Conservation (phyloP, 2,797 vertebrate species). For the Oreonectes daqikongensis region DNA sequence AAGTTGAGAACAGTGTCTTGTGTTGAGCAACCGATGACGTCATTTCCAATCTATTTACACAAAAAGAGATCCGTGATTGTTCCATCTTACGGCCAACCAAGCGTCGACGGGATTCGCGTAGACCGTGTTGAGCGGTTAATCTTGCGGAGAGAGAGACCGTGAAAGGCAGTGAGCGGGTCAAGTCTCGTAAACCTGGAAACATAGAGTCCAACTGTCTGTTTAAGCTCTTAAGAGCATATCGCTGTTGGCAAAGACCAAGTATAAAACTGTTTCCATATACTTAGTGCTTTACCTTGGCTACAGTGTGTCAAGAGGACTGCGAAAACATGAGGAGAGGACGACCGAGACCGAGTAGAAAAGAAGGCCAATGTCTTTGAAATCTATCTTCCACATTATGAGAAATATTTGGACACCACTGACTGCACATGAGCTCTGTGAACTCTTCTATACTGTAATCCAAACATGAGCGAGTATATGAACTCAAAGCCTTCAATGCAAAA, state of each 20-base stretch:
- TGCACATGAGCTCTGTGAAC: neutral
- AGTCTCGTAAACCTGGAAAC: conserved; percentile 39
- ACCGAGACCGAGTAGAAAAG: neutral
- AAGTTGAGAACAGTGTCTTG: conserved; percentile 39
- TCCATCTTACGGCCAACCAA: neutral
- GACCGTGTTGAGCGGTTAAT: conserved; percentile 12
- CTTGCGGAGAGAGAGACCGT: conserved; percentile 25
- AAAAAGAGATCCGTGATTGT: conserved; percentile 32
- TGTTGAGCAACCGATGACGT: conserved; percentile 39
- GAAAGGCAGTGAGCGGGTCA: conserved; percentile 37
- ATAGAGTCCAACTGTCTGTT: conserved; percentile 25
- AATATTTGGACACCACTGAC: neutral
- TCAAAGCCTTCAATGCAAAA: neutral
- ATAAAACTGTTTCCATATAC: neutral
- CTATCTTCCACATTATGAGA: neutral
- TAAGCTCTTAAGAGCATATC: conserved; percentile 24
- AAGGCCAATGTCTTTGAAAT: neutral
- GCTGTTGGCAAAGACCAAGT: neutral
- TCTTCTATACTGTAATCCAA: neutral
- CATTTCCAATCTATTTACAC: conserved; percentile 70
- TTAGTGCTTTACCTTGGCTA: neutral
- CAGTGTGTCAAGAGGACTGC: neutral
- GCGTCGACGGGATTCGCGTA: neutral
- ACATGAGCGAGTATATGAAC: neutral
- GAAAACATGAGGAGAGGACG: neutral